phyloP scores from a whole-genome alignment of 2,113 vertebrate species.

The Gambusia affinis region DNA sequence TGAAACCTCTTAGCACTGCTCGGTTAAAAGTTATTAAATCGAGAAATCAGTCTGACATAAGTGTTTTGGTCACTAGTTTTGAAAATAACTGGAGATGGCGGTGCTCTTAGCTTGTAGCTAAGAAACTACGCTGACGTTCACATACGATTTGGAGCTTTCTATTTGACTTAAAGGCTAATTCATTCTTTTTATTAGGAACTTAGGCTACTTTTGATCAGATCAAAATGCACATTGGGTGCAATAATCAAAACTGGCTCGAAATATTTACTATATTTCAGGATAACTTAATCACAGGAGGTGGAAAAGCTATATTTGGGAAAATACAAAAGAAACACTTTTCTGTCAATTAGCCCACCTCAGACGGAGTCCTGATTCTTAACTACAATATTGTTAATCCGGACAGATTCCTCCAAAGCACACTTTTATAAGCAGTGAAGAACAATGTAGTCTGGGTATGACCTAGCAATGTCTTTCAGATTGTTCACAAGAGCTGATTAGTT shows the following conservation, averaged over 20 bases:
- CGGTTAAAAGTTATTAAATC: not conserved
- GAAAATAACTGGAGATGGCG: not conserved
- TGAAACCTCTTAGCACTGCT: not conserved
- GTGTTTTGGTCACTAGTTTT: not conserved
- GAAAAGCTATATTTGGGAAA: not conserved
- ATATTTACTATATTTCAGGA: not conserved
- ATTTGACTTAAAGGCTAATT: not conserved
- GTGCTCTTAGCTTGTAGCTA: slow-evolving; percentile 51
- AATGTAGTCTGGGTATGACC: not conserved
- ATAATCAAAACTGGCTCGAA: not conserved
- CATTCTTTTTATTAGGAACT: not conserved
- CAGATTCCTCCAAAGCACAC: not conserved
- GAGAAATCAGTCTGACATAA: accelerated
- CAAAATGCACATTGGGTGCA: not conserved
- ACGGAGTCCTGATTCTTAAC: not conserved
- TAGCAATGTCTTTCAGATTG: no score
- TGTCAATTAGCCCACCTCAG: not conserved
- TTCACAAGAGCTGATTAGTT: no score
- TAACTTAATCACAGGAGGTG: not conserved
- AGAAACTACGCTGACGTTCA: slow-evolving; percentile 20
- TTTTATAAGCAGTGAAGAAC: not conserved
- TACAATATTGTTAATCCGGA: no score
- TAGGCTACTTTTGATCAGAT: not conserved
- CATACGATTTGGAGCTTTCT: not conserved
- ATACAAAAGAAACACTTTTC: not conserved